These are phyloP conservation scores for Argyresthia albistria DNA, from an alignment of 2,888 invertebrate species.

Conservation along the genomic window DNA sequence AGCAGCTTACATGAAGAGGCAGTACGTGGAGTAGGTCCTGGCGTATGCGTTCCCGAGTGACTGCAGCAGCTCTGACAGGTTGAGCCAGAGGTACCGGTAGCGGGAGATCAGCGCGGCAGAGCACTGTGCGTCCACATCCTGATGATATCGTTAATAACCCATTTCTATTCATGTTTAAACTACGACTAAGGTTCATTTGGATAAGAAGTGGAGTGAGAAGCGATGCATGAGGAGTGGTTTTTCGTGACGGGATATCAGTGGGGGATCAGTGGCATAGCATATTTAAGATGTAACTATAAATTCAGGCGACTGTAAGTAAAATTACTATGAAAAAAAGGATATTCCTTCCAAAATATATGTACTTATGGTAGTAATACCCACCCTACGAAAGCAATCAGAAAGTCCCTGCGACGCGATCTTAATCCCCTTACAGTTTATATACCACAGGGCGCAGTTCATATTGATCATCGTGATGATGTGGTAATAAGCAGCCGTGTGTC, in stretches of 20 bases:
- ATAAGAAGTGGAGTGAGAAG: too few species aligned
- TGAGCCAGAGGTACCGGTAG: slow-evolving; percentile 76
- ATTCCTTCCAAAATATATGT: not conserved
- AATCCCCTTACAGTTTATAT: slow-evolving; percentile 78
- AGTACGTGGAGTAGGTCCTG: slow-evolving; percentile 77
- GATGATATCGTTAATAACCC: slow-evolving; percentile 3
- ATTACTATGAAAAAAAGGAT: too few species aligned
- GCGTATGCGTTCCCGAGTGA: slow-evolving; percentile 78
- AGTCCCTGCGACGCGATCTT: slow-evolving; percentile 74
- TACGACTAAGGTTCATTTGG: too few species aligned
- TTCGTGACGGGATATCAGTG: too few species aligned
- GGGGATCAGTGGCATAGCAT: too few species aligned
- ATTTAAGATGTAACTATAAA: too few species aligned
- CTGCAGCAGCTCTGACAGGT: slow-evolving; percentile 77
- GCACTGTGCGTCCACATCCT: slow-evolving; percentile 73
- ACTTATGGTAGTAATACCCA: slow-evolving; percentile 17
- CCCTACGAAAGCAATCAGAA: slow-evolving; percentile 64
- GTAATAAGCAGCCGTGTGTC: slow-evolving; percentile 75
- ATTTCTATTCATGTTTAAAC: too few species aligned
- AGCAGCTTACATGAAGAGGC: slow-evolving; percentile 73
- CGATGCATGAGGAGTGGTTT: too few species aligned
- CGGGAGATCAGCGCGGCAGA: slow-evolving; percentile 70
- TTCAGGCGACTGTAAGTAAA: too few species aligned
- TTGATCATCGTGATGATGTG: slow-evolving; percentile 81
- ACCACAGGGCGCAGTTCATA: slow-evolving; percentile 81